Evolutionary conservation across 2,888 invertebrate species (phyloP), one percentile per base, ranked within the genome.

Genomic region (Galerucella pusilla): DNA sequence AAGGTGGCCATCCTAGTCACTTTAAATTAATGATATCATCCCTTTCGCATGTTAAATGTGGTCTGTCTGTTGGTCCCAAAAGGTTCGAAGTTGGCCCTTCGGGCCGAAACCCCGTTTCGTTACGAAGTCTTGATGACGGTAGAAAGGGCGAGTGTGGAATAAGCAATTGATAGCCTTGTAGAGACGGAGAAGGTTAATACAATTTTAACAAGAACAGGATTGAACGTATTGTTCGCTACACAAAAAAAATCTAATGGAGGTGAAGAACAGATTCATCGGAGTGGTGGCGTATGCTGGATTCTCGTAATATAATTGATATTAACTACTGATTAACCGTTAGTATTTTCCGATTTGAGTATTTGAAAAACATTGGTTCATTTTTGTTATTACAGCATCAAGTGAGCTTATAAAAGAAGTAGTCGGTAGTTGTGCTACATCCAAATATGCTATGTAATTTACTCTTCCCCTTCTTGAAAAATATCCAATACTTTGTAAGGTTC

Each of bases 41-140:
- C 79, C 79, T 81, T 81, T 80, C 79, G 81, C 79, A 82, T 83
- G 81, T 82, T 75, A 80, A 76, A 78, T 77, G 80, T 79, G 70
- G 59, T 64, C 59, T 64, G 67, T 45, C 45, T 61, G 46, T 68
- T 20, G 12, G 68, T 60, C 59, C 42, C 60, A 16, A 46, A 60
- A 59, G 59, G 68, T 20, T 46, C 12, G 20, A 45, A 60, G 46
- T 68, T 46, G 59, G 63, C 68, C 68, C 71, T 75, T 49, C 68
- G 72, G 75, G 75, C 79, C 74, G 76, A 70, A 63, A 60, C 20
- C 75, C 78, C 75, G 77, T 78, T 82, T 82, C 83, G 82, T 82
- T 83, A 82, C 82, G 79, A 77, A 81, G 79, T 79, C 83, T 80
- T 82, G 83, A 82, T 81, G 82, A 82, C 80, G 79, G 80, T 77